phyloP scores from a whole-genome alignment of 2,888 invertebrate genomes.

The Pinctada fucata region DNA sequence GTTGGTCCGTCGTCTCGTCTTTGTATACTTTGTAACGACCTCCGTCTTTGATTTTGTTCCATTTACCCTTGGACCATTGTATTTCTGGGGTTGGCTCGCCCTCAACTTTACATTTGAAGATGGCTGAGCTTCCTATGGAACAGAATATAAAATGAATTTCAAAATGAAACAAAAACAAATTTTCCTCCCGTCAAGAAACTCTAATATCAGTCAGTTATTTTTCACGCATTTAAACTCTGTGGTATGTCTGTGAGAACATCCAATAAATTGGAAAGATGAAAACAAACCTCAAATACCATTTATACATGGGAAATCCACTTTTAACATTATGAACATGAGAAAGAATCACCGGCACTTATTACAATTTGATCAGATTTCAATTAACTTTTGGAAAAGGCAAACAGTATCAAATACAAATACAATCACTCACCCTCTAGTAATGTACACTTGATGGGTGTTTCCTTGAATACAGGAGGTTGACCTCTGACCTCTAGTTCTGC shows the following conservation, averaged over 20 bases:
- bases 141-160: too few relatives aligned
- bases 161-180: not conserved
- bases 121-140: slow-evolving; percentile 66
- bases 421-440: slow-evolving; percentile 69
- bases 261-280: too few relatives aligned
- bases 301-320: too few relatives aligned
- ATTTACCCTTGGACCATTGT: slow-evolving; percentile 76
- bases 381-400: too few relatives aligned
- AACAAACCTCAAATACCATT: too few relatives aligned
- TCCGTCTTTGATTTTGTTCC: slow-evolving; percentile 72
- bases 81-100: slow-evolving; percentile 74
- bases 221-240: not conserved
- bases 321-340: too few relatives aligned
- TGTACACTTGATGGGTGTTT: slow-evolving; percentile 75
- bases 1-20: slow-evolving; percentile 67
- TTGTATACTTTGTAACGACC: slow-evolving; percentile 66
- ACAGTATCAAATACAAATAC: too few relatives aligned
- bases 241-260: not conserved
- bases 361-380: too few relatives aligned
- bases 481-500: slow-evolving; percentile 76
- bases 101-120: slow-evolving; percentile 73
- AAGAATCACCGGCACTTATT: too few relatives aligned
- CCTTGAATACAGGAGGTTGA: slow-evolving; percentile 72
- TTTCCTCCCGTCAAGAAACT: not conserved
- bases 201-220: not conserved